Percentiles rank a stretch among this genome's conserved stretches.
Conservation (phyloP, 2,113 vertebrate species). For the Indri indri region DNA sequence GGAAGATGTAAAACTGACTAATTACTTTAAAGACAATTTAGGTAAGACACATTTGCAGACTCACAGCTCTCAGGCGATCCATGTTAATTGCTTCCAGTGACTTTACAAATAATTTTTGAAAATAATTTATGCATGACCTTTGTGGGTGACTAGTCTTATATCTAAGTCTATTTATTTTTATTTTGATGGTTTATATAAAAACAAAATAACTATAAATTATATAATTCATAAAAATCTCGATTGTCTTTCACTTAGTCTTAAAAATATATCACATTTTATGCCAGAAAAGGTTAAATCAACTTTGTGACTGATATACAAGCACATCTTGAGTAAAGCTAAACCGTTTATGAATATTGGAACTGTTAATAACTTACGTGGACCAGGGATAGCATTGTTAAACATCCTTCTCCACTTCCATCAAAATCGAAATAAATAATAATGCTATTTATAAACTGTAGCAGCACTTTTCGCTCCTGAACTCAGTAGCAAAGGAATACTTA, state of each 20-base stretch:
- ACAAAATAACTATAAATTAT: background rate
- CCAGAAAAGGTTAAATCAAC: background rate
- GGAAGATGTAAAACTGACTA: background rate
- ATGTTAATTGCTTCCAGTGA: background rate
- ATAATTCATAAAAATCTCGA: background rate
- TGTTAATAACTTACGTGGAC: background rate
- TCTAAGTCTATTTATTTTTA: background rate
- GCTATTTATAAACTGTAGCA: background rate
- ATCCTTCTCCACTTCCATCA: background rate
- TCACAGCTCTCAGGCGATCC: background rate
- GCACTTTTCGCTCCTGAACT: too few relatives aligned
- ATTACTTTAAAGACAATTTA: background rate
- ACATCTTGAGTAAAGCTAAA: background rate
- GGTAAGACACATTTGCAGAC: background rate
- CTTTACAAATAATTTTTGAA: background rate
- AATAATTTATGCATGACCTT: background rate
- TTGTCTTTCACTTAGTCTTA: background rate
- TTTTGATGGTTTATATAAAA: background rate
- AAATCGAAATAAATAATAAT: background rate
- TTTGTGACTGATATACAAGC: background rate
- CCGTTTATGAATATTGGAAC: background rate
- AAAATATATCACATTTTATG: background rate
- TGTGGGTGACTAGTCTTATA: background rate
- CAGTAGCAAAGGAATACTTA: too few relatives aligned
- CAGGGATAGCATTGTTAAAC: background rate